These are phyloP conservation scores for Melopsittacus undulatus DNA, from an alignment of 2,797 vertebrate genomes.

Conservation along the genomic window DNA sequence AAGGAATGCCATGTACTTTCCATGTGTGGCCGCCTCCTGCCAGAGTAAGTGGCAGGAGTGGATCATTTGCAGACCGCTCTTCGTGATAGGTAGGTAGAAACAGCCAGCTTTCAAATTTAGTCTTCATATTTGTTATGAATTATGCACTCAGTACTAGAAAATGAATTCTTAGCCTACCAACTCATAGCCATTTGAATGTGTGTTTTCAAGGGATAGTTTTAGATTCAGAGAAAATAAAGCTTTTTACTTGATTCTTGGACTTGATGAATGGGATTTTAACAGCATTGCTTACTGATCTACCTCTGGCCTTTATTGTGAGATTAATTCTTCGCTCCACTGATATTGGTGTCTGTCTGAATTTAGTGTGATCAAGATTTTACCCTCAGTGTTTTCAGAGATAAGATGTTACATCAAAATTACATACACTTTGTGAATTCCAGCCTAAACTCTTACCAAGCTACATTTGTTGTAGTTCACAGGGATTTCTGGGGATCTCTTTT, in stretches of 20 bases:
- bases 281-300: neutral
- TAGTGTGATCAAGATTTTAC: neutral
- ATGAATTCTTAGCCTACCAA: neutral
- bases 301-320: neutral
- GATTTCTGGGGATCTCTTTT: neutral
- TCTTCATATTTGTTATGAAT: neutral
- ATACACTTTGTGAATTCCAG: neutral
- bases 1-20: neutral
- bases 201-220: neutral
- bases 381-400: neutral
- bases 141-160: neutral
- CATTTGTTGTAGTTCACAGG: neutral
- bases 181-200: neutral
- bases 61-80: neutral
- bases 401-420: neutral
- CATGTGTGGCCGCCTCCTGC: neutral
- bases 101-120: neutral
- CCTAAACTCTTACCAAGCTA: neutral
- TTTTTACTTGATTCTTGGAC: neutral
- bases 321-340: neutral
- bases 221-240: neutral
- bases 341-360: neutral
- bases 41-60: neutral
- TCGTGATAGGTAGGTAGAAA: neutral
- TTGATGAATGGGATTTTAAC: neutral